Conservation (phyloP, 2,797 vertebrate genomes). For the Lepilemur ruficaudatus region DNA sequence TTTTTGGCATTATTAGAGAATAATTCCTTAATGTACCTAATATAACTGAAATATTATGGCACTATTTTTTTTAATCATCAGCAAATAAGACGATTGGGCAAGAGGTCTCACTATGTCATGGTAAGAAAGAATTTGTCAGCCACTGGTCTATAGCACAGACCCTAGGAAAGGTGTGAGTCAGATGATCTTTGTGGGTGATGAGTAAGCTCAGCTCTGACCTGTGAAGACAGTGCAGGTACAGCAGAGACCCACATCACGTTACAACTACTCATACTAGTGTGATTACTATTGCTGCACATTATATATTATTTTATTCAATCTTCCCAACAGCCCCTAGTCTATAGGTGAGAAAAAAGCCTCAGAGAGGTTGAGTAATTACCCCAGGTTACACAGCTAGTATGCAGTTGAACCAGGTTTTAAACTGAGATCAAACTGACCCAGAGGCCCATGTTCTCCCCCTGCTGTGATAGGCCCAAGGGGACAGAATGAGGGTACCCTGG, state of each 20-base stretch:
- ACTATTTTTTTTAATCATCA: background rate
- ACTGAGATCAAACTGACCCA: background rate
- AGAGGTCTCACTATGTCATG: background rate
- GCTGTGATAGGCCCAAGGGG: background rate
- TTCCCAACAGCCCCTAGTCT: background rate
- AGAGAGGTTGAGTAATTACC: background rate
- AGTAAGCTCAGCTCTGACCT: background rate
- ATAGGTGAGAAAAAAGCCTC: background rate
- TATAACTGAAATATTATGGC: background rate
- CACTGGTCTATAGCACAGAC: background rate
- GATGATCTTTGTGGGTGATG: background rate
- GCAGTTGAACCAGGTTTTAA: background rate
- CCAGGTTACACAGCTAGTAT: background rate
- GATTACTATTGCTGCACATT: too few relatives aligned
- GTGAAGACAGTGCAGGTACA: background rate
- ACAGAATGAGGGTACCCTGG: fast-evolving
- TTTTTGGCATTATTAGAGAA: background rate
- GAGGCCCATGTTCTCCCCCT: background rate
- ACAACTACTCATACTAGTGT: background rate
- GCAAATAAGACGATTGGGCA: background rate
- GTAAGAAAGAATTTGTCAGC: background rate
- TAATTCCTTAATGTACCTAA: background rate
- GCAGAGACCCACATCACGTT: fast-evolving
- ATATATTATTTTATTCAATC: background rate
- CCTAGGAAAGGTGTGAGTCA: background rate